These are phyloP conservation scores for Syngnathus floridae DNA, from an alignment of 2,113 vertebrate genomes.

Conservation along the genomic window DNA sequence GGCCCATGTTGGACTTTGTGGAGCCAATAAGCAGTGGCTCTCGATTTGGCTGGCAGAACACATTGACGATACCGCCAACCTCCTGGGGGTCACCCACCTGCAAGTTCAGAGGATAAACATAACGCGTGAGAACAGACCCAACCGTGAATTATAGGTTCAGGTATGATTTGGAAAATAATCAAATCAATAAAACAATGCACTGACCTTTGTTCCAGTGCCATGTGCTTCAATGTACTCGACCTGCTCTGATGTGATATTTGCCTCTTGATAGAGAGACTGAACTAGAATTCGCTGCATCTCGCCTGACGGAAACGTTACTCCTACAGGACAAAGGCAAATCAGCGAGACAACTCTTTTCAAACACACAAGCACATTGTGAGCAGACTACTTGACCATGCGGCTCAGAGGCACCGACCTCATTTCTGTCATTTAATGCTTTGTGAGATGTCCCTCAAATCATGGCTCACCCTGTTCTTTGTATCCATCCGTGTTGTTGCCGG, in stretches of 20 bases:
- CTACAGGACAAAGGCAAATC: constrained; percentile 53
- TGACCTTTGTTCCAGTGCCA: constrained; percentile 94
- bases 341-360: not conserved
- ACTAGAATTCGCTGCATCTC: constrained; percentile 79
- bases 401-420: not conserved
- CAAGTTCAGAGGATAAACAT: constrained; percentile 5
- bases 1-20: constrained; percentile 97
- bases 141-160: not conserved
- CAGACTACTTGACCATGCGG: not conserved
- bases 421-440: not conserved
- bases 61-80: constrained; percentile 73
- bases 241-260: constrained; percentile 67
- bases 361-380: not conserved
- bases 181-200: not conserved
- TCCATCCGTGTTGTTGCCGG: constrained; percentile 90
- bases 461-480: constrained; percentile 88
- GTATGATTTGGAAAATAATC: not conserved
- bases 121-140: not conserved
- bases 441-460: not conserved
- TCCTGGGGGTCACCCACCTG: constrained; percentile 96
- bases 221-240: constrained; percentile 93
- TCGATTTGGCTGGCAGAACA: constrained; percentile 73
- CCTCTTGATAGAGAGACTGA: constrained; percentile 73
- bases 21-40: constrained; percentile 85
- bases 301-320: constrained; percentile 92